Evolutionary conservation across 2,113 vertebrate genomes (phyloP).

Genomic region (Hydrochoerus hydrochaeris): DNA sequence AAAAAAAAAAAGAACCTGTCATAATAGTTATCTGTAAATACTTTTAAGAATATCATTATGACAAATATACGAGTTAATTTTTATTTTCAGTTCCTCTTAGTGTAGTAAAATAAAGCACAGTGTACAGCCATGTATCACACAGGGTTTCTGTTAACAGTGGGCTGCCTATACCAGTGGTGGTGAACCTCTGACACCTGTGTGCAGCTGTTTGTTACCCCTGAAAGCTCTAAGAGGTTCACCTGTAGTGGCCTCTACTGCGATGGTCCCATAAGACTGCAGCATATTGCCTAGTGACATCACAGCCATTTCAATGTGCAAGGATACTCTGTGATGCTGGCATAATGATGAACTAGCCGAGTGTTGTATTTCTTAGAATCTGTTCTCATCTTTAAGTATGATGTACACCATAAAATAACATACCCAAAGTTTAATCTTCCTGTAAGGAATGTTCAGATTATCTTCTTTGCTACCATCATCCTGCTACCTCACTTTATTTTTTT

Average conservation of each 20-base stretch:
- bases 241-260: not conserved
- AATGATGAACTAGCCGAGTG: not conserved
- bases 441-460: not conserved
- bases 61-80: conserved; percentile 32
- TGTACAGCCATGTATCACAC: not conserved
- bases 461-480: not conserved
- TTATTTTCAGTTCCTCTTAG: conserved; percentile 40
- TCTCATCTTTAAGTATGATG: not conserved
- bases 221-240: not conserved
- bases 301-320: not conserved
- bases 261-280: not conserved
- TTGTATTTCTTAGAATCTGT: not conserved
- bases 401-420: not conserved
- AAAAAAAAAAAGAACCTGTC: conserved; percentile 61
- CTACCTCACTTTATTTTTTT: not conserved
- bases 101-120: not conserved
- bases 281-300: too few species aligned
- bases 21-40: conserved; percentile 21
- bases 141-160: not conserved
- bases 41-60: conserved; percentile 8
- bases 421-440: not conserved
- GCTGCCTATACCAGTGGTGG: not conserved
- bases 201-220: not conserved
- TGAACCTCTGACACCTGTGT: not conserved
- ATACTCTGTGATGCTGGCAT: not conserved